These are phyloP conservation scores for Platygyra sinensis DNA, from an alignment of 64 coral and sea anemone genomes.

Conservation along the genomic window DNA sequence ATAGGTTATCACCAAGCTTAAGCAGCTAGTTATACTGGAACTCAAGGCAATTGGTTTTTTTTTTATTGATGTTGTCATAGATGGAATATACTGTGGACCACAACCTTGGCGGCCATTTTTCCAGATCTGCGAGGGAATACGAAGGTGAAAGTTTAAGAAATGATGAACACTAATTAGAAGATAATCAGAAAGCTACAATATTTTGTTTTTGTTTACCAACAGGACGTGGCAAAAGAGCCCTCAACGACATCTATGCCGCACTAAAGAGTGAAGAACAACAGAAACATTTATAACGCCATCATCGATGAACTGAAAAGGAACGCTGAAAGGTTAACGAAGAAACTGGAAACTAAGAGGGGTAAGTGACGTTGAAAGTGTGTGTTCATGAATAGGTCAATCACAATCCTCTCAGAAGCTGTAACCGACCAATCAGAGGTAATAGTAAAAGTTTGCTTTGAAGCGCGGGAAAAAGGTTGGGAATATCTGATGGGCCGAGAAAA, in stretches of 20 bases:
- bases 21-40: too few species aligned
- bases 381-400: too few species aligned
- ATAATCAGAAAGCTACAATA: too few species aligned
- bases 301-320: background rate
- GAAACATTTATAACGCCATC: background rate
- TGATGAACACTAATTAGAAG: too few species aligned
- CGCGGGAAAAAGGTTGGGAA: too few species aligned
- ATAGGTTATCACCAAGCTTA: too few species aligned
- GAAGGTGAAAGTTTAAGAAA: background rate
- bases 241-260: background rate
- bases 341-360: background rate
- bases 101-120: background rate
- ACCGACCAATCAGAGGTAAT: too few species aligned
- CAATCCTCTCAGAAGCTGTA: too few species aligned
- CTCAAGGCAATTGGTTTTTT: too few species aligned
- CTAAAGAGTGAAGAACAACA: background rate
- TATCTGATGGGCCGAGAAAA: too few species aligned
- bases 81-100: background rate
- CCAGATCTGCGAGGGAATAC: background rate
- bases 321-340: background rate
- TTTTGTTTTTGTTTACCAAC: background rate
- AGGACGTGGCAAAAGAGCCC: background rate
- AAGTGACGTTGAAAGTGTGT: background rate
- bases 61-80: background rate
- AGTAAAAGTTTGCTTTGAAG: too few species aligned